phyloP scores from a whole-genome alignment of 2,888 invertebrate genomes.

The Drosophila macrospina region DNA sequence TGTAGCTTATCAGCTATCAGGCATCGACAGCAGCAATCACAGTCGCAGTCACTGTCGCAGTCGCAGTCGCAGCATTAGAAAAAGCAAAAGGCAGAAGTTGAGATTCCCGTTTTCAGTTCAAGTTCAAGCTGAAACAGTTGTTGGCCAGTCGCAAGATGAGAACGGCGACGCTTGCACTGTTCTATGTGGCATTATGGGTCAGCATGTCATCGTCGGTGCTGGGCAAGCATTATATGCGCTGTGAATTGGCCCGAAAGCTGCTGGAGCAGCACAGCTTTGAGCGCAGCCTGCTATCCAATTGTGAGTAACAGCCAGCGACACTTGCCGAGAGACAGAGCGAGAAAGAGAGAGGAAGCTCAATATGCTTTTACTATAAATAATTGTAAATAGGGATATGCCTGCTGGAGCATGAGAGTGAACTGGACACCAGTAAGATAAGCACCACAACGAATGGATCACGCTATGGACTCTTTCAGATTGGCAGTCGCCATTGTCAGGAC shows the following conservation, averaged over 20 bases:
- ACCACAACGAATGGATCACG: conserved; percentile 87
- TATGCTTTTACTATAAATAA: conserved; percentile 21
- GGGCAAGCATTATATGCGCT: conserved; percentile 74
- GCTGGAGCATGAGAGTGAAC: conserved; percentile 88
- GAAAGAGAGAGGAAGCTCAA: not conserved
- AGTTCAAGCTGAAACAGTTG: conserved; percentile 29
- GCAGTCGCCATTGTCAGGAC: conserved; percentile 88
- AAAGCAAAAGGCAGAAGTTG: not conserved
- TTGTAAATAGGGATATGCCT: conserved; percentile 79
- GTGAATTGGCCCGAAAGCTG: conserved; percentile 78
- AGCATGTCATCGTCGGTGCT: conserved; percentile 27
- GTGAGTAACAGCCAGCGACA: conserved; percentile 60
- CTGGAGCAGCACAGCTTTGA: conserved; percentile 77
- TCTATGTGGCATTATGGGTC: conserved; percentile 40
- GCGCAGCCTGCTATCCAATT: conserved; percentile 80
- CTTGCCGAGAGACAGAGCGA: not conserved
- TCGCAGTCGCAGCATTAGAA: not conserved
- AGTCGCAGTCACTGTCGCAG: not conserved
- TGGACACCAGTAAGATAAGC: conserved; percentile 88
- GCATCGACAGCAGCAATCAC: conserved; percentile 1
- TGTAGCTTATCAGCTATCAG: conserved; percentile 45
- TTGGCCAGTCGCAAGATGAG: conserved; percentile 62
- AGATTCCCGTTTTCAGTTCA: conserved; percentile 23
- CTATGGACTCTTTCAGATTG: conserved; percentile 89
- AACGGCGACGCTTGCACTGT: conserved; percentile 38